Base-by-base conservation (phyloP, 2,888 invertebrate genomes). In the Pyralis farinalis region DNA sequence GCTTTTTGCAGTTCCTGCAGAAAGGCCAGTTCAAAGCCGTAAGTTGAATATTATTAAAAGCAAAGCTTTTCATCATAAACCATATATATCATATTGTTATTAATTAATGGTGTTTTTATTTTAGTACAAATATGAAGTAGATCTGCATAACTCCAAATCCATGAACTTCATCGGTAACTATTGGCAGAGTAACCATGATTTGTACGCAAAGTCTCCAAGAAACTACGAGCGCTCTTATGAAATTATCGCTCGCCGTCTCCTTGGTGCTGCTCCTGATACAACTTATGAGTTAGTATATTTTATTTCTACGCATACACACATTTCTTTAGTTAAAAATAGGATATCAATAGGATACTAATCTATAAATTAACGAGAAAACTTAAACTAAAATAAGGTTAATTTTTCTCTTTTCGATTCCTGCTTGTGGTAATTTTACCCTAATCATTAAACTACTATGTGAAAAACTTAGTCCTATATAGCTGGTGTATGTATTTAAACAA, bases 11-110 rank as follows among this genome's bases (percentile, higher is more conserved):
- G 43, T 84, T 92, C 44, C 55, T 86, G 36, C 76, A 84, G 49
- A 72, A 92, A 58, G 90, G 91, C 35, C 90, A 91, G 58, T 90
- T 91, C 58, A 92, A 92, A 56, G 93, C 93, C 40, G 86, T 82
- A 91, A 55, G 90, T 90, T 94, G 90, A 73, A 89, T 91, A 39
- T 91, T 94, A 1, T 71, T 82, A 43, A 63, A 68, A 47, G 66
- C 70, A 49, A 16, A 16, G 16, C 2, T n/a, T n/a, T n/a, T n/a
- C n/a, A n/a, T n/a, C n/a, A n/a, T n/a, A n/a, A n/a, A n/a, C n/a
- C n/a, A n/a, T n/a, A n/a, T n/a, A n/a, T n/a, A n/a, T n/a, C n/a
- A n/a, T n/a, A n/a, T 16, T 16, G 2, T 3, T 16, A 16, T 16
- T 16, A 16, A 16, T 16, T 16, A 4, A 3, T 16, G 2, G 16